Conservation (phyloP, 2,797 vertebrate genomes). For the Bradypus variegatus region DNA sequence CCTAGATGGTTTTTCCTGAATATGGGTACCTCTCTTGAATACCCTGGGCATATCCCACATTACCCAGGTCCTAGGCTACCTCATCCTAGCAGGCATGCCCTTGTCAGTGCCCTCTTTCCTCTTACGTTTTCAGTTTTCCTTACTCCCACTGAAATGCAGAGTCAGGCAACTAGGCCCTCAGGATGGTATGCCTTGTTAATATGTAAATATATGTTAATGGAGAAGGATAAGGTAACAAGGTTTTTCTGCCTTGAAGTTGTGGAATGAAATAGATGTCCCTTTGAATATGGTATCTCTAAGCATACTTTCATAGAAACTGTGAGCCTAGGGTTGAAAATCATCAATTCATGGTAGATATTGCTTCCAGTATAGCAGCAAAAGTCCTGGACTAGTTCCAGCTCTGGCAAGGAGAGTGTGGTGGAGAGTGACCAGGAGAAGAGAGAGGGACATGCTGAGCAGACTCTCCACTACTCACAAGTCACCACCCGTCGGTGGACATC, state of each 20-base stretch:
- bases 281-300: background rate
- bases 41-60: background rate
- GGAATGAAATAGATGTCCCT: background rate
- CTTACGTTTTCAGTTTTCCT: background rate
- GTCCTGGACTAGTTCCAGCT: background rate
- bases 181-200: background rate
- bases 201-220: background rate
- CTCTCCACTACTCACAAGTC: background rate
- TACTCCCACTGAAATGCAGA: background rate
- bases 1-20: background rate
- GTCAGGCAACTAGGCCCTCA: background rate
- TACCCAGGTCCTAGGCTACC: background rate
- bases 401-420: background rate
- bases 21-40: background rate
- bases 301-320: background rate
- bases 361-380: background rate
- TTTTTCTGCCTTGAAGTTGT: background rate
- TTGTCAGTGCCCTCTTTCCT: background rate
- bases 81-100: background rate
- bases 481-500: accelerated
- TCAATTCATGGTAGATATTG: background rate
- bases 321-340: background rate
- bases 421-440: background rate
- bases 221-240: background rate
- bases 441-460: background rate